These are phyloP conservation scores for Eulithis prunata DNA, from an alignment of 2,888 invertebrate genomes.

Conservation along the genomic window DNA sequence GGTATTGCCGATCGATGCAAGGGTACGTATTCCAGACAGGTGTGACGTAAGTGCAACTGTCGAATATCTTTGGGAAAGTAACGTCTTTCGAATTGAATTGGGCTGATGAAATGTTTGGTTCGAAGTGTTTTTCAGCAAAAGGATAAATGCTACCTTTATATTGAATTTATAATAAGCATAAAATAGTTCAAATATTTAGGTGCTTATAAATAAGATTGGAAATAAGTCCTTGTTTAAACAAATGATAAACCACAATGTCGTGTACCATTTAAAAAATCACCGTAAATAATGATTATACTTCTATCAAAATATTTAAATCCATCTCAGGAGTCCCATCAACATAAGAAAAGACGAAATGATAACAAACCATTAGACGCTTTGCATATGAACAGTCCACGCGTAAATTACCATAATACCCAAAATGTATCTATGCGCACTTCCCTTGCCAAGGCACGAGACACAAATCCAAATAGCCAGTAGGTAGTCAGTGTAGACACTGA, in stretches of 20 bases:
- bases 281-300: conserved; percentile 26
- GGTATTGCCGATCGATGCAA: conserved; percentile 60
- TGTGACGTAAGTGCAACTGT: conserved; percentile 47
- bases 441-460: conserved; percentile 66
- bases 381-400: conserved; percentile 82
- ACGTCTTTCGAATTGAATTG: conserved; percentile 44
- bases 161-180: too few relatives aligned
- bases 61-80: conserved; percentile 47
- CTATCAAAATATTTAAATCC: conserved; percentile 39
- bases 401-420: conserved; percentile 76
- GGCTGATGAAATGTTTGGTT: conserved; percentile 19
- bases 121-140: not conserved
- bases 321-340: conserved; percentile 51
- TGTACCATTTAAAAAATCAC: conserved; percentile 1
- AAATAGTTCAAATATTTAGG: not conserved
- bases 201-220: too few relatives aligned
- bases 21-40: conserved; percentile 53
- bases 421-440: conserved; percentile 69
- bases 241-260: too few relatives aligned
- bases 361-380: conserved; percentile 69
- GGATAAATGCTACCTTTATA: not conserved
- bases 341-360: conserved; percentile 66
- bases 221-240: too few relatives aligned
- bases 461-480: conserved; percentile 66
- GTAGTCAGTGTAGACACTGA: conserved; percentile 62